Evolutionary conservation across 2,113 vertebrate genomes (phyloP).

Genomic region (Charina bottae): DNA sequence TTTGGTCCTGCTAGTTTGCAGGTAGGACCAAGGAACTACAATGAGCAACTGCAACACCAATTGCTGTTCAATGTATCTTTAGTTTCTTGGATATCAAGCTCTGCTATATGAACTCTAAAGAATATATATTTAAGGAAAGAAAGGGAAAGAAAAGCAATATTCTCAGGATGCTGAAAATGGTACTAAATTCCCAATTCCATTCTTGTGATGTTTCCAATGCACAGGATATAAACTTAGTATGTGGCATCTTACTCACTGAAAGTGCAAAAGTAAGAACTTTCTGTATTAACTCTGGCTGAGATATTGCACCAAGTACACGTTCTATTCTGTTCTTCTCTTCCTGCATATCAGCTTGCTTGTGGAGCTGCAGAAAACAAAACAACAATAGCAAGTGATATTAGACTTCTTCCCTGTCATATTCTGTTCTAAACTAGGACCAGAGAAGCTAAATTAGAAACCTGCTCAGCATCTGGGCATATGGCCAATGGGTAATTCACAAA

Average conservation of each 20-base stretch:
- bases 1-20: background rate
- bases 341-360: conserved; percentile 98
- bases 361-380: conserved; percentile 79
- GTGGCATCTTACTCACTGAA: conserved; percentile 79
- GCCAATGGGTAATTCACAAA: conserved; percentile 27
- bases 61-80: background rate
- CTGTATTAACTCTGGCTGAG: conserved; percentile 92
- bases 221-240: background rate
- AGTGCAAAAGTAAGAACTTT: conserved; percentile 97
- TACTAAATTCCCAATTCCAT: background rate
- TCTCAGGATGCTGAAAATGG: background rate
- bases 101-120: background rate
- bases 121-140: background rate
- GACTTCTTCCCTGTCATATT: background rate
- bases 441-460: background rate
- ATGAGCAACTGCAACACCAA: background rate
- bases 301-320: conserved; percentile 93
- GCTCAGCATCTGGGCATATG: background rate
- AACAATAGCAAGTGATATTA: background rate
- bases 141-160: background rate
- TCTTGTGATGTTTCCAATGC: background rate
- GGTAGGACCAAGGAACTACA: background rate
- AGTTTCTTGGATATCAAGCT: background rate
- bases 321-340: conserved; percentile 98
- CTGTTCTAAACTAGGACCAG: background rate